Conservation (phyloP, 2,797 vertebrate species). For the Xerus rutilus region DNA sequence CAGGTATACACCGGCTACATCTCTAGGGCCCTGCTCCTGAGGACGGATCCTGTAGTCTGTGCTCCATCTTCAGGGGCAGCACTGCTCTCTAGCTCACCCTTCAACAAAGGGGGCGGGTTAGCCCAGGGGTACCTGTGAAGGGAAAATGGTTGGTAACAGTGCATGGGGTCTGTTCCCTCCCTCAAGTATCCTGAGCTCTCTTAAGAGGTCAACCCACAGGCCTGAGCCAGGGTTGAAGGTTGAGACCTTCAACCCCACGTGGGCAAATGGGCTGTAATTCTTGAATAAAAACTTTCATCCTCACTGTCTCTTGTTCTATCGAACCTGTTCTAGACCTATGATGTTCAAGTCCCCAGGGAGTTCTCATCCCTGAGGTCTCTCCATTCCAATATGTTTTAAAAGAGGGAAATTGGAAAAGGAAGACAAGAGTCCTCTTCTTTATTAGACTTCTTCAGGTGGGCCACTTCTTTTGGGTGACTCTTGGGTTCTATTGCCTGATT, state of each 20-base stretch:
- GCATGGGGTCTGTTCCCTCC: neutral
- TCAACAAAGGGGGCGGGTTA: neutral
- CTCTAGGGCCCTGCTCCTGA: neutral
- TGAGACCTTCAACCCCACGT: neutral
- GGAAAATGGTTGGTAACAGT: neutral
- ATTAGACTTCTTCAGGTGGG: no score
- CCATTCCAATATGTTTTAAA: neutral
- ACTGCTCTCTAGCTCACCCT: no score
- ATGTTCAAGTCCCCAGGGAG: neutral
- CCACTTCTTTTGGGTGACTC: no score
- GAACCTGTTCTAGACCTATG: neutral
- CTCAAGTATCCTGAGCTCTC: neutral
- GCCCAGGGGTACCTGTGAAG: neutral
- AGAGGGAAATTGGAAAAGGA: neutral
- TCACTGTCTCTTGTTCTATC: neutral
- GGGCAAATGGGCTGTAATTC: neutral
- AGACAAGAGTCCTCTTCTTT: neutral
- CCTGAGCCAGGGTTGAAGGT: neutral
- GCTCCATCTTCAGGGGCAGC: no score
- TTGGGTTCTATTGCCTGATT: neutral
- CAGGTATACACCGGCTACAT: neutral
- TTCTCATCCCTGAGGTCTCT: neutral
- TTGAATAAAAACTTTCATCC: neutral
- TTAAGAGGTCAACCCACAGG: neutral
- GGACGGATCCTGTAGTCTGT: neutral